These are phyloP conservation scores for Oncopeltus fasciatus DNA, from an alignment of 1,140 invertebrate genomes.

Conservation along the genomic window DNA sequence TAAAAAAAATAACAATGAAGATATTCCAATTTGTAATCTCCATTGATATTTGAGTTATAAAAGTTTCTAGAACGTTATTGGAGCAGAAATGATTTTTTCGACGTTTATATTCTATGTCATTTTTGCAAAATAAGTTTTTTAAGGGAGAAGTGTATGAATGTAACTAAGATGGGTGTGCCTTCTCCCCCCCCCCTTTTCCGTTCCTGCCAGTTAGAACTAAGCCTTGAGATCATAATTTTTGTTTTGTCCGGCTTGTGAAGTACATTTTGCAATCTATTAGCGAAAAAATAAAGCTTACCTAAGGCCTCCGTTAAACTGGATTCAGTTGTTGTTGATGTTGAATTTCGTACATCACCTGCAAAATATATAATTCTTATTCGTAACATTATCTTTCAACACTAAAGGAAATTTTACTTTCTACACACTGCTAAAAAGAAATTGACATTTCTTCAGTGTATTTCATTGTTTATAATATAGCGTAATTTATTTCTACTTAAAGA, in stretches of 20 bases:
- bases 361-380: background rate
- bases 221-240: background rate
- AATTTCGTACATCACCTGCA: conserved; percentile 6
- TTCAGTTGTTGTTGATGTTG: background rate
- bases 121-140: too few species aligned
- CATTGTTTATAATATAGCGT: background rate
- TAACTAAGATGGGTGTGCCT: too few species aligned
- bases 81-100: too few species aligned
- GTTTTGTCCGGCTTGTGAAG: too few species aligned
- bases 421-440: too few species aligned
- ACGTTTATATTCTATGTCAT: too few species aligned
- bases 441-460: background rate
- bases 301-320: background rate
- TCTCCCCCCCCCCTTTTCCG: background rate
- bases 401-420: too few species aligned
- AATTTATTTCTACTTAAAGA: background rate
- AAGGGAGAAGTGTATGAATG: too few species aligned
- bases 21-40: too few species aligned
- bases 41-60: too few species aligned
- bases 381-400: background rate
- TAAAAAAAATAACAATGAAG: too few species aligned
- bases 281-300: background rate
- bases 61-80: too few species aligned
- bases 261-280: background rate
- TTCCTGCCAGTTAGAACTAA: background rate